Percentiles rank a stretch among this genome's conserved stretches.
These are phyloP conservation scores for Amphipyra berbera DNA, from an alignment of 2,888 invertebrate species.

Conservation along the genomic window DNA sequence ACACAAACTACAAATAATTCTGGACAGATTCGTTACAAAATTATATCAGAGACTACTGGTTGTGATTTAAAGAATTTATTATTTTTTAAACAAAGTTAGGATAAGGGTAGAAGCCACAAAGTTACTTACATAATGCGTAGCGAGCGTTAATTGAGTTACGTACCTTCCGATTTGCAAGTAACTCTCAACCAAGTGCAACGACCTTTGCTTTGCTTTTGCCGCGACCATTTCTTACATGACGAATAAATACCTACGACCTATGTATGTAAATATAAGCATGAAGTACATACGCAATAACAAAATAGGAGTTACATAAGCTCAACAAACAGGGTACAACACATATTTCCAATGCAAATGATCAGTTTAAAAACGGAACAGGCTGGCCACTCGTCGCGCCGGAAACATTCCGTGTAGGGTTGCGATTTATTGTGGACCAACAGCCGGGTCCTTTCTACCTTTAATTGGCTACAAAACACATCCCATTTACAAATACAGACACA, in stretches of 20 bases:
- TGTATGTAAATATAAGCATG: not conserved
- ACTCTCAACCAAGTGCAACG: no score
- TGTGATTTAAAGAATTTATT: no score
- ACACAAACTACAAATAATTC: no score
- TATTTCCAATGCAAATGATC: conserved; percentile 58
- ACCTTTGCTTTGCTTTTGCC: not conserved
- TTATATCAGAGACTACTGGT: no score
- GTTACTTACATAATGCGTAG: no score
- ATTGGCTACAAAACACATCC: conserved; percentile 88
- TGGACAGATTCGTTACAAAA: no score
- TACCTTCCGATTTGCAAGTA: no score
- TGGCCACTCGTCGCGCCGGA: conserved; percentile 72
- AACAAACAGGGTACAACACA: conserved; percentile 28
- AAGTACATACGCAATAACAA: conserved; percentile 29
- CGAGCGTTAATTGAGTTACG: not conserved
- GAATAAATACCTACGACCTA: not conserved
- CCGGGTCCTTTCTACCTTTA: conserved; percentile 84
- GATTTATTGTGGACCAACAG: conserved; percentile 86
- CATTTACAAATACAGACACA: conserved; percentile 78
- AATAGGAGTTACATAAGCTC: conserved; percentile 34
- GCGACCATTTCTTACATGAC: not conserved
- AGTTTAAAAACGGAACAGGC: conserved; percentile 61
- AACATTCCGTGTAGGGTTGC: conserved; percentile 83
- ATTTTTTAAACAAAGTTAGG: no score
- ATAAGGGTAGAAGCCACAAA: no score